Evolutionary conservation across 2,888 invertebrate genomes (phyloP), one percentile per base, ranked within the genome.

Genomic region (Muschampia plurimacula): DNA sequence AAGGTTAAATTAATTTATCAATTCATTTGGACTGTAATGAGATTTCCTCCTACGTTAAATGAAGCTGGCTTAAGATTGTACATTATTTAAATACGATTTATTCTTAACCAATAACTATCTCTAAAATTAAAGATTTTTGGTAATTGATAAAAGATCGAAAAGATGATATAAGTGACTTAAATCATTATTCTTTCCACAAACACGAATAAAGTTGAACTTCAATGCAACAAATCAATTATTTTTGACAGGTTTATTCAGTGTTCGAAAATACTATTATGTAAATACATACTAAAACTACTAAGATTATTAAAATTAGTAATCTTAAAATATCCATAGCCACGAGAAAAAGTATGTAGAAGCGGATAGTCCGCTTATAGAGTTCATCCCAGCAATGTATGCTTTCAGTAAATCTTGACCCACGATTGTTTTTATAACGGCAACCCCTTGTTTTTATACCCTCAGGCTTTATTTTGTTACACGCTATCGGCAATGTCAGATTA

Each of bases 381-480:
- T 28, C 52, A 41, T 22, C 22, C 39, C 62, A 55, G n/a, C 62
- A 32, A 55, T 74, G 77, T 77, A 67, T 77, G 74, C 78, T 78
- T 78, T 80, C 77, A 77, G 81, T 80, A 83, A 85, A 86, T 84
- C 84, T 84, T 84, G 81, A 79, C 80, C 79, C 74, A 73, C 70
- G 76, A 78, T 77, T 88, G 83, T 88, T 89, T 87, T 86, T 82
- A 77, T 79, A 84, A 78, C 77, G 75, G 75, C 78, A 74, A 83
- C 86, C 90, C 83, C 79, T 77, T 88, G 86, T 90, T 89, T 88
- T 86, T 84, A 74, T 83, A 83, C 78, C 84, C 83, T 80, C 78
- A 74, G 84, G 85, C 83, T 78, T 79, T 85, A 81, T 86, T 89
- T 86, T 85, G 82, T 77, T 85, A 87, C 84, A 86, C 80, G 81